These are phyloP conservation scores for Gnathonemus longibarbis DNA, from an alignment of 2,113 vertebrate genomes.

Conservation along the genomic window DNA sequence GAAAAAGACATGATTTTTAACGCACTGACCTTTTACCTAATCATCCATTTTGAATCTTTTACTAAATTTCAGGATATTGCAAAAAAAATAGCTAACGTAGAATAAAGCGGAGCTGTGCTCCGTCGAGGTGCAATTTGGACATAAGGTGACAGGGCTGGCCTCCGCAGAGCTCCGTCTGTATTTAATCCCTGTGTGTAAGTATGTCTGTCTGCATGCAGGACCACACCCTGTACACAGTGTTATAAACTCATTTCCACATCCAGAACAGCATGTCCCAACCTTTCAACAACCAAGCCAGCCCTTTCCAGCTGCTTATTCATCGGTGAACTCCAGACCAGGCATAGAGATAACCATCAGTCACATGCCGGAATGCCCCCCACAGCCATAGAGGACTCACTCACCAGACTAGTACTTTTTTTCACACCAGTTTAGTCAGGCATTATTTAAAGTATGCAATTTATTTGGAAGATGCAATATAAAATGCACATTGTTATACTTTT, in stretches of 20 bases:
- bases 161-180: neutral
- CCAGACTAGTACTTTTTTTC: neutral
- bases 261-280: neutral
- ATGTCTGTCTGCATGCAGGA: neutral
- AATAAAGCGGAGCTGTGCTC: neutral
- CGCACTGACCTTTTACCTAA: neutral
- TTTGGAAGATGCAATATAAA: neutral
- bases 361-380: neutral
- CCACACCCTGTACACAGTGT: neutral
- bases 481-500: neutral
- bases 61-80: neutral
- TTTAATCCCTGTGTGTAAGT: neutral
- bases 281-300: neutral
- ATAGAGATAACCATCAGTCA: neutral
- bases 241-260: neutral
- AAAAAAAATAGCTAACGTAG: neutral
- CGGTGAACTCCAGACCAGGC: neutral
- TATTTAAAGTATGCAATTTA: neutral
- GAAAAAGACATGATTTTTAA: neutral
- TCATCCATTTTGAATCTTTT: neutral
- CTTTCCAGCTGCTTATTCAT: neutral
- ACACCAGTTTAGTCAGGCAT: neutral
- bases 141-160: neutral
- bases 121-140: neutral
- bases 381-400: neutral